Base-by-base conservation (phyloP, 1,140 invertebrate genomes). In the Samia ricini region DNA sequence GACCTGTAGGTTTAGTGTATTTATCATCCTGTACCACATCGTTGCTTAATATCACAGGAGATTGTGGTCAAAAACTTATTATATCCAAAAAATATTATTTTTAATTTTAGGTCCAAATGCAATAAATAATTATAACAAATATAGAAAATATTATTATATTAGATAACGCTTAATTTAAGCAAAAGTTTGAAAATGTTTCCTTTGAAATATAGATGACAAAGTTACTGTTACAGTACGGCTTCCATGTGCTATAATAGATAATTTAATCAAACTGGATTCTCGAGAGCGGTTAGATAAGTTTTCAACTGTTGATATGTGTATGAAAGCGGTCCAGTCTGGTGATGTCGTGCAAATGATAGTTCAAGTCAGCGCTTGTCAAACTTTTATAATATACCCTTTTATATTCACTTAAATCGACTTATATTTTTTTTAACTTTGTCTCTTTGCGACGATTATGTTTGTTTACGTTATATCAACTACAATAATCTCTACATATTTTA, bases 321-420 rank as follows among this genome's bases (percentile, higher is more conserved):
- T 60, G 70, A 69, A 72, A 72, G 70, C 56, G 59, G 56, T 42
- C 33, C 56, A 29, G 12, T 57, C 21, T 50, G 36, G 21, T n/a
- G 57, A 59, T 59, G 36, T 59, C 57, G 42, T 59, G 57, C 57
- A 19, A 50, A 59, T 22, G 57, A 50, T 59, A 24, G 42, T 20
- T n/a, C 4, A 24, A 20, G 23, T 1, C 18, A 24, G 42, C 36
- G 57, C 4, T 58, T 19, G 7, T 23, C 48, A 57, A 57, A 57
- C 10, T 55, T 55, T 42, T 42, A 15, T 15, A 12, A 42, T 4
- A 42, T 29, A 29, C 1, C 12, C 1, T 42, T n/a, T 10, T 42
- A 42, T 42, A 15, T 42, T 42, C 12, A 42, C 4, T 29, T 15
- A 12, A 42, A 42, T 42, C 4, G 1, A 42, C n/a, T 4, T 10